phyloP scores from a whole-genome alignment of 2,113 vertebrate species.

The Felis chaus region DNA sequence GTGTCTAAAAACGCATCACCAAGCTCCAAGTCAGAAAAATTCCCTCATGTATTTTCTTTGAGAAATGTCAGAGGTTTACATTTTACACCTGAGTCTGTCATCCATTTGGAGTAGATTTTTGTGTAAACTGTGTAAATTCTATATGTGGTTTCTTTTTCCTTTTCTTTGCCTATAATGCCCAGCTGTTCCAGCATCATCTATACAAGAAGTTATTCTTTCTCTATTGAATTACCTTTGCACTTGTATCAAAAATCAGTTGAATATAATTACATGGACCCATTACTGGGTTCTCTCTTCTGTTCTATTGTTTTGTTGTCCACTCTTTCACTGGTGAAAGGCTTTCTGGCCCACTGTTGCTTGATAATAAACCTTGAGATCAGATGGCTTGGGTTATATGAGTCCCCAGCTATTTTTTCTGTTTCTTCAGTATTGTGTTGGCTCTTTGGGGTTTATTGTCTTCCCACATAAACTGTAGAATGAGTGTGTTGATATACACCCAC shows the following conservation, averaged over 20 bases:
- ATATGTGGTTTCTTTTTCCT: neutral
- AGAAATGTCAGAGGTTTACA: neutral
- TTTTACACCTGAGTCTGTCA: neutral
- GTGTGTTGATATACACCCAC: neutral
- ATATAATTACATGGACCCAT: too few relatives aligned
- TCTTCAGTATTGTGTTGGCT: neutral
- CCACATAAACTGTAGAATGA: neutral
- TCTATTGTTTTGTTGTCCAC: neutral
- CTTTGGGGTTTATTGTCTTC: neutral
- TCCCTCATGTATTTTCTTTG: neutral
- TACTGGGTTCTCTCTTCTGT: neutral
- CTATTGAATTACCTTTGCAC: neutral
- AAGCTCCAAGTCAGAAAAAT: neutral
- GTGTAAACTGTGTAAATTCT: neutral
- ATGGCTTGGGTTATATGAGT: fast-evolving
- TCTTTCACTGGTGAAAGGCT: too few relatives aligned
- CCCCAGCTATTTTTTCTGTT: neutral
- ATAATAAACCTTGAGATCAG: neutral
- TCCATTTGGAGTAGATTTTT: neutral
- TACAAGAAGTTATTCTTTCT: neutral
- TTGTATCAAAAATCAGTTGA: neutral
- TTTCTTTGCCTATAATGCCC: neutral
- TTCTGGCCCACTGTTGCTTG: neutral
- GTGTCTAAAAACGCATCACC: neutral
- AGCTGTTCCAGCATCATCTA: neutral